Percentiles rank a stretch among this genome's conserved stretches.
Evolutionary conservation across 2,113 vertebrate species (phyloP).

Genomic region (Colistium nudipinnis): DNA sequence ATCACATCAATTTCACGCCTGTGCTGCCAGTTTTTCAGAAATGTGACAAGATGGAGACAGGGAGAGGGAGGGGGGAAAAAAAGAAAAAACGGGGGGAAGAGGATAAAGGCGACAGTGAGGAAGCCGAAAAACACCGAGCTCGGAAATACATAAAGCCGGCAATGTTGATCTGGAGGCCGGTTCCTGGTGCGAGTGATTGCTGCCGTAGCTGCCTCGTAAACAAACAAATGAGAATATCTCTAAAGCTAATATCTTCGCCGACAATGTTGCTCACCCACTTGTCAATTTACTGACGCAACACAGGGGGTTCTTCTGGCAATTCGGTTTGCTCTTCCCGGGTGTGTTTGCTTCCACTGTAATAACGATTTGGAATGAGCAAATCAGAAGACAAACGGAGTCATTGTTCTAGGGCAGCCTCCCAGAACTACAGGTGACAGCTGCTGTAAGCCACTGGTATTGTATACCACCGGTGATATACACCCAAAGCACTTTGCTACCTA

Average conservation of each 20-base stretch:
- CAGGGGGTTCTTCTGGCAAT: slow-evolving; percentile 30
- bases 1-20: slow-evolving; percentile 79
- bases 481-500: neutral
- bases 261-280: slow-evolving; percentile 41
- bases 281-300: slow-evolving; percentile 57
- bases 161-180: slow-evolving; percentile 50
- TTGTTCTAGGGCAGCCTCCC: neutral
- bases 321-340: slow-evolving; percentile 6
- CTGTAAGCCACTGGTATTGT: neutral
- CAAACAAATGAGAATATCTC: slow-evolving; percentile 52
- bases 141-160: slow-evolving; percentile 33
- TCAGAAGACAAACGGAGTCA: neutral
- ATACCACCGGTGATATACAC: neutral
- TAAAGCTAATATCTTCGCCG: slow-evolving; percentile 49
- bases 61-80: slow-evolving; percentile 12
- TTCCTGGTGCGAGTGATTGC: slow-evolving; percentile 31
- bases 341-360: slow-evolving; percentile 33
- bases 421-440: slow-evolving; percentile 1
- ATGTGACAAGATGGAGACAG: slow-evolving; percentile 62
- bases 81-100: neutral
- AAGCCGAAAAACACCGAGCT: slow-evolving; percentile 26
- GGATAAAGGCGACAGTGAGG: slow-evolving; percentile 13
- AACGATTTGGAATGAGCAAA: slow-evolving; percentile 9
- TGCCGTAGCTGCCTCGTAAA: slow-evolving; percentile 43
- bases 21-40: slow-evolving; percentile 56